Conservation (phyloP, 2,888 invertebrate species). For the Watsonalla cultraria region DNA sequence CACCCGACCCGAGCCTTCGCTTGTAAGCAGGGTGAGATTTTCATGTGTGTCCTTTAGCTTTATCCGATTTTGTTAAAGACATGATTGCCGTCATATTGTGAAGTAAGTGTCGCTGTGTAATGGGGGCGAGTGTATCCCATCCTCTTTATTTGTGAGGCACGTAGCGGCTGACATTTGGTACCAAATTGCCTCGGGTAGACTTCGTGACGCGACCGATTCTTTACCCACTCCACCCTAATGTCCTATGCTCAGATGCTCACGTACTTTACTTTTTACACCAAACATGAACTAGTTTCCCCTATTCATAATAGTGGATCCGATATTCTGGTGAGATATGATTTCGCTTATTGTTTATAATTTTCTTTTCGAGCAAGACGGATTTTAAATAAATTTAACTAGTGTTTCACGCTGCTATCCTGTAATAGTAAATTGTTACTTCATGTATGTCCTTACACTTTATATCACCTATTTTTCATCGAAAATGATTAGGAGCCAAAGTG, state of each 20-base stretch:
- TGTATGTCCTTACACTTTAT: too few relatives aligned
- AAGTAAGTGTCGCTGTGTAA: constrained; percentile 55
- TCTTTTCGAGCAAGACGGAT: too few relatives aligned
- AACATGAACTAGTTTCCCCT: constrained; percentile 33
- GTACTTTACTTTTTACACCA: constrained; percentile 56
- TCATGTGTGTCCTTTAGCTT: neutral
- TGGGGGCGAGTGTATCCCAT: constrained; percentile 60
- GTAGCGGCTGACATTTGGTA: constrained; percentile 74
- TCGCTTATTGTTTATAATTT: neutral
- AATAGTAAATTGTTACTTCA: too few relatives aligned
- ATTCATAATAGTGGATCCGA: constrained; percentile 34
- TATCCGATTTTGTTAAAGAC: constrained; percentile 20
- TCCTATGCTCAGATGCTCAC: constrained; percentile 60
- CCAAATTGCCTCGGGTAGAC: constrained; percentile 73
- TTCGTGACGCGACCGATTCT: constrained; percentile 59
- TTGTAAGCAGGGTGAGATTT: neutral
- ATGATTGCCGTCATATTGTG: constrained; percentile 34
- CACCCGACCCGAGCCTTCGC: neutral
- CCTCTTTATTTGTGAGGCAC: constrained; percentile 75
- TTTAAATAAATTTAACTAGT: too few relatives aligned
- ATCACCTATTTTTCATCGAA: too few relatives aligned
- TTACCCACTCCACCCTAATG: constrained; percentile 63
- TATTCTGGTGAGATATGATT: neutral
- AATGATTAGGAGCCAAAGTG: too few relatives aligned
- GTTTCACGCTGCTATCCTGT: too few relatives aligned